Conservation (phyloP, 2,113 vertebrate genomes). For the Vidua chalybeata region DNA sequence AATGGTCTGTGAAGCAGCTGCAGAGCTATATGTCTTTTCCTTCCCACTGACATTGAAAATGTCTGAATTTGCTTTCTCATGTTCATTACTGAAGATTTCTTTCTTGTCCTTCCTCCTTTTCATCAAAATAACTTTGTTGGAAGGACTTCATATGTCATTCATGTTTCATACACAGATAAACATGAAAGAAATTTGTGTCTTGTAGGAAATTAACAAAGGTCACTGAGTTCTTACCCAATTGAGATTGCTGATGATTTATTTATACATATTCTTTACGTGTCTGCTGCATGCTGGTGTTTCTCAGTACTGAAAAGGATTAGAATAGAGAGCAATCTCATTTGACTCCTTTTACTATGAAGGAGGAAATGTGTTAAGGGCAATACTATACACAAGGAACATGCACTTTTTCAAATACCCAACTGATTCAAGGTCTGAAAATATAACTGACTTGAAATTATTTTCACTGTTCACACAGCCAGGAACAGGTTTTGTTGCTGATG, state of each 20-base stretch:
- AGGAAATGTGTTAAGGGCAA: background rate
- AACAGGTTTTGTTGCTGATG: background rate
- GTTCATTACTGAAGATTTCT: background rate
- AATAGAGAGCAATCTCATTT: background rate
- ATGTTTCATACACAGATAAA: background rate
- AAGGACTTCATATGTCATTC: background rate
- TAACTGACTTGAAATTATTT: background rate
- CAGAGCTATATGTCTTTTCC: constrained; percentile 4
- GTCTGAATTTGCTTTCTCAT: background rate
- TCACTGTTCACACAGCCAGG: background rate
- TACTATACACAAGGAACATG: background rate
- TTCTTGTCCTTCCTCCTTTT: background rate
- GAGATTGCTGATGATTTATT: constrained; percentile 7
- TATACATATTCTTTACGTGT: background rate
- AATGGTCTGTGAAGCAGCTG: constrained; percentile 12
- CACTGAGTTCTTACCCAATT: background rate
- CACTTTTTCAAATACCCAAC: background rate
- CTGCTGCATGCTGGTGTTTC: background rate
- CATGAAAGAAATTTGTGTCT: background rate
- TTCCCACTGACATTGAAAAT: background rate
- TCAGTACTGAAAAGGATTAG: background rate
- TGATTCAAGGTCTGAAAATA: background rate
- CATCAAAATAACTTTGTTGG: background rate
- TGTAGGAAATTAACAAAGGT: background rate
- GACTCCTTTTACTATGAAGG: background rate